A percentile compares a stretch with the other conserved stretches of the same genome.
Evolutionary conservation across 2,797 vertebrate genomes (phyloP).

Genomic region (Macropus fuliginosus): DNA sequence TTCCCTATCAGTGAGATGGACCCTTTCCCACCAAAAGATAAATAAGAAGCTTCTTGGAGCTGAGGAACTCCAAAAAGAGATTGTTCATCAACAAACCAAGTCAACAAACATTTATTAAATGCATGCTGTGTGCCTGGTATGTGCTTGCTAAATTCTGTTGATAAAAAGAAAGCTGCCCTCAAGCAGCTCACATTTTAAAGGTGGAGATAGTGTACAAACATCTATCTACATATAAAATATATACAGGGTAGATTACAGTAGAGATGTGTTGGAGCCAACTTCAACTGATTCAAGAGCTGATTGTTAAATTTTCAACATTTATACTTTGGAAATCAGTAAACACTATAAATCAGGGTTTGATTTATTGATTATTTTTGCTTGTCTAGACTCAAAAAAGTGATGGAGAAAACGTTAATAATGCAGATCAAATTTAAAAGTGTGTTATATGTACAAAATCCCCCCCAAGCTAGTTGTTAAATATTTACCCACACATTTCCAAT

Average conservation of each 20-base stretch:
- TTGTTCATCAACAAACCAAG: not conserved
- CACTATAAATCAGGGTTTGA: not conserved
- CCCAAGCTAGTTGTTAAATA: not conserved
- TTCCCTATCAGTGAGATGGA: not conserved
- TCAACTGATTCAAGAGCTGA: not conserved
- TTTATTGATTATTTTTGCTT: not conserved
- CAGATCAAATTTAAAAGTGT: not conserved
- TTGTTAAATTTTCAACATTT: not conserved
- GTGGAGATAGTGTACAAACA: not conserved
- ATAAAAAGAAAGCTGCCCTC: not conserved
- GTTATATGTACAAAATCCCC: not conserved
- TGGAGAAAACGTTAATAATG: not conserved
- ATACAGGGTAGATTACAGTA: not conserved
- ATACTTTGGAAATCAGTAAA: not conserved
- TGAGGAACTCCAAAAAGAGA: slow-evolving; percentile 4
- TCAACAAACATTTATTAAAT: not conserved
- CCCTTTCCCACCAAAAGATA: not conserved
- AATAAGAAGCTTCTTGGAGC: not conserved
- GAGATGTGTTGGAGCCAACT: not conserved
- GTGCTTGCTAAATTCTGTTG: not conserved
- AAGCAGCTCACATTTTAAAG: not conserved
- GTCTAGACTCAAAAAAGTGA: not conserved
- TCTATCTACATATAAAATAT: not conserved
- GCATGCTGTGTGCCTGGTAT: not conserved
- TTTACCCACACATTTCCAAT: not conserved